Base-by-base conservation (phyloP, 2,888 invertebrate genomes). In the Graphium colonna region DNA sequence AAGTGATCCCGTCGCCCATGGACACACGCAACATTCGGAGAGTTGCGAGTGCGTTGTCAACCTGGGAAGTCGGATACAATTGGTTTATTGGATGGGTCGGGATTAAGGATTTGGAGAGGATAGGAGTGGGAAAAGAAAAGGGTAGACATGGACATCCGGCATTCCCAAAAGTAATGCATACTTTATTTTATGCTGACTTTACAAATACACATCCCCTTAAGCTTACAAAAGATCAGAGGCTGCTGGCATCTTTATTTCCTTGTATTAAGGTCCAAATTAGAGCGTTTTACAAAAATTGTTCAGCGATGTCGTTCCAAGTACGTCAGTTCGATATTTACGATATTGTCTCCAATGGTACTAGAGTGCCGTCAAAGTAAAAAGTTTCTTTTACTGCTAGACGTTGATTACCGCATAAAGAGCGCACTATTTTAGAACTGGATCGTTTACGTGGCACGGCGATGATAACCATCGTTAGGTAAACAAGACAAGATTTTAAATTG, bases 301-400 rank as follows among this genome's bases (percentile, higher is more conserved):
- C 3, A 31, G 39, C 36, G 42, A 28, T 43, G 38, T 9, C 42
- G 43, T 43, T 36, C 38, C 47, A 38, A 43, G 18, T 52, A 43
- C 33, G 51, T 54, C 36, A 45, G 18, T 41, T 49, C 56, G 49
- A 63, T 63, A 67, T 73, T 69, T 73, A 73, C 65, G 61, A 60
- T 61, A 62, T 61, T 58, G 56, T 58, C 60, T 58, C 60, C 56
- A 59, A 60, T 53, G 58, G 58, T 58, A 60, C 57, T 56, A 56
- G 39, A 55, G 53, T 51, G 51, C 61, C 55, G 64, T 69, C 60
- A 68, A 68, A 62, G 59, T 62, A 65, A 59, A 70, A 69, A 65
- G 59, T 60, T 59, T 62, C 52, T 52, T 51, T 46, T 17, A 44
- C 18, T 26, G 21, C 46, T 50, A 46, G 39, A 41, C 36, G 49